These are phyloP conservation scores for Dendrophyllia cribrosa DNA, from an alignment of 64 coral and sea anemone genomes.

Conservation along the genomic window DNA sequence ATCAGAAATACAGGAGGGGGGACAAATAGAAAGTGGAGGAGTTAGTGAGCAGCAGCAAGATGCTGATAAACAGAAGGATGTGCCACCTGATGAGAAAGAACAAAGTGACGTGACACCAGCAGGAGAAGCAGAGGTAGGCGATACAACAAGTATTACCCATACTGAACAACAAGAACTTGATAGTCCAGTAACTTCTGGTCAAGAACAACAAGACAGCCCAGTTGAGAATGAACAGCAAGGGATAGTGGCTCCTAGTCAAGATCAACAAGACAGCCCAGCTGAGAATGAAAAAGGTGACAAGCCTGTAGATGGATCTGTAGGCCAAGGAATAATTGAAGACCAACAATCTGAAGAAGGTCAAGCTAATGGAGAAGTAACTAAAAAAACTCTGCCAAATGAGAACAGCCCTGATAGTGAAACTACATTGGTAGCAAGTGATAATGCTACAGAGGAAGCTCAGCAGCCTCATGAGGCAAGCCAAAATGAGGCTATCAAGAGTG, in stretches of 20 bases:
- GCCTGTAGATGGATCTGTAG: background rate
- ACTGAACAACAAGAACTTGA: background rate
- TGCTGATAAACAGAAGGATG: slow-evolving; percentile 14
- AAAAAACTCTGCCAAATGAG: background rate
- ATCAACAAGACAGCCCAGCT: slow-evolving; percentile 10
- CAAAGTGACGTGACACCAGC: background rate
- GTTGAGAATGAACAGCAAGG: slow-evolving; percentile 3
- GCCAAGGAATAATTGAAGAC: slow-evolving; percentile 15
- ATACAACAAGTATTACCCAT: background rate
- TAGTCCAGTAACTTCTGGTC: background rate
- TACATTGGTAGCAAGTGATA: background rate
- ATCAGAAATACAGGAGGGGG: slow-evolving; percentile 10
- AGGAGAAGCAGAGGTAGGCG: background rate
- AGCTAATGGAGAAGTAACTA: background rate
- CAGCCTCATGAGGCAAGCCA: background rate
- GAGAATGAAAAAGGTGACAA: slow-evolving; percentile 33
- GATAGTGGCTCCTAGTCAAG: background rate
- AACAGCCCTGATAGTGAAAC: background rate
- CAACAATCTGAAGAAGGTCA: background rate
- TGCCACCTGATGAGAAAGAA: background rate
- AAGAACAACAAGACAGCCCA: slow-evolving; percentile 7
- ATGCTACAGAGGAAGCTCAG: background rate
- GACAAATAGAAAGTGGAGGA: background rate
- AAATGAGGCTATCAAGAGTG: background rate
- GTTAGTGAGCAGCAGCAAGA: slow-evolving; percentile 32